Evolutionary conservation across 2,888 invertebrate species (phyloP), one percentile per base, ranked within the genome.

Genomic region (Glaucopsyche alexis): DNA sequence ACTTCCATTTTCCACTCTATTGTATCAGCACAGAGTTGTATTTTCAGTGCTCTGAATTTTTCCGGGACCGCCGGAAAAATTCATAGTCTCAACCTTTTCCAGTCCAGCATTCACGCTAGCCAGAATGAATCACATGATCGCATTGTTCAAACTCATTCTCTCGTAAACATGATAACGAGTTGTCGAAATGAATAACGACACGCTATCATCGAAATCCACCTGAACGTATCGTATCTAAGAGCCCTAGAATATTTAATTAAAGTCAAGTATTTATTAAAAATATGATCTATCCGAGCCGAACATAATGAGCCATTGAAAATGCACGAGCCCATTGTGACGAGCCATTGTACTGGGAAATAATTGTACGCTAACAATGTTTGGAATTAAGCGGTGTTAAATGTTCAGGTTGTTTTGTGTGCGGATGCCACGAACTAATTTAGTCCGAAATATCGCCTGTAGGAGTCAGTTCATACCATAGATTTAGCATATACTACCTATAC

Each of bases 291-390:
- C 8, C 42, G 42, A 42, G 40, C 66, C 66, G 66, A 42, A 42
- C 66, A 42, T 42, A 66, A 66, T 42, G 42, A 66, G 66, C 66
- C 38, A 66, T 66, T 66, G 42, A 66, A 42, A 66, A 66, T 40
- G 42, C 66, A 42, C 66, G n/a, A 66, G 40, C 42, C 29, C 42
- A 66, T 66, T 66, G 40, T 66, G 66, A 42, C 66, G 66, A 66
- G 40, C 40, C n/a, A 66, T 66, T 66, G 66, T 66, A 14, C 38
- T 60, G 29, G 29, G 55, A 60, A 38, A 60, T 60, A 60, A 29
- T 60, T 60, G 60, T 14, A 60, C 29, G 29, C 60, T 38, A 60
- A 60, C 60, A 60, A 60, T 60, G 29, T 29, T 29, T 14, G 60
- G 60, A 19, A 55, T 55, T 60, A 60, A 29, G 29, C 7, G 29